These are phyloP conservation scores for Pelagia noctiluca DNA, from an alignment of 30 jellyfish, hydroid and myxozoan species.

Conservation along the genomic window DNA sequence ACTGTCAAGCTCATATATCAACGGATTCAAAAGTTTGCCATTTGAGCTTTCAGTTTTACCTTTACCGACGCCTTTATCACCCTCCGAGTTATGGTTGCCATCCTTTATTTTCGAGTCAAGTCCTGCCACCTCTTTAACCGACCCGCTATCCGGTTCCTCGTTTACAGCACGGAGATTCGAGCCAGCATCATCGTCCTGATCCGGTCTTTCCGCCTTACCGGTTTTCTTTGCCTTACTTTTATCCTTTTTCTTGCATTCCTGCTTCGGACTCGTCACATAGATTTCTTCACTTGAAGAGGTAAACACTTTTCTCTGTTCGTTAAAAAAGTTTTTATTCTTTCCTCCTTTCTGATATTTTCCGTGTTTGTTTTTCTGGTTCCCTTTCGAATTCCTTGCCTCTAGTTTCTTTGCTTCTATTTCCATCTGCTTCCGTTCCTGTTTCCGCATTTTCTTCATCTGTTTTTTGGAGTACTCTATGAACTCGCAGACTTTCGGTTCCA, in stretches of 20 bases:
- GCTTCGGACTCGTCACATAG: too few species aligned
- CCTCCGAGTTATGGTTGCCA: neutral
- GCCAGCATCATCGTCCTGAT: too few species aligned
- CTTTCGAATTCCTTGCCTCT: conserved; percentile 50
- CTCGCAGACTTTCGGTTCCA: conserved; percentile 82
- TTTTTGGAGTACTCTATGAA: conserved; percentile 77
- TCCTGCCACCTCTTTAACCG: neutral
- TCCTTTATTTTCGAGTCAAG: neutral
- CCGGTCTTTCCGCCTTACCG: too few species aligned
- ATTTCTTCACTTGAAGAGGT: neutral
- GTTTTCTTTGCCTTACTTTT: too few species aligned
- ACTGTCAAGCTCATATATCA: conserved; percentile 56
- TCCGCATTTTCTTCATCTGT: conserved; percentile 78
- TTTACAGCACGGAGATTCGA: too few species aligned
- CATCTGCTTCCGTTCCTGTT: conserved; percentile 63
- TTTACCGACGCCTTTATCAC: neutral
- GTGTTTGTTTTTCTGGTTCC: conserved; percentile 9
- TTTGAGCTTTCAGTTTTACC: neutral
- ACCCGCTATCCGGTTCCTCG: neutral
- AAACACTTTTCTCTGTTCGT: conserved; percentile 22
- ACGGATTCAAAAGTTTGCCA: conserved; percentile 32
- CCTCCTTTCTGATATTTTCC: conserved; percentile 41
- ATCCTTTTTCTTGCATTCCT: too few species aligned
- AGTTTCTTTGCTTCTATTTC: conserved; percentile 49
- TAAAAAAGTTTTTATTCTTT: conserved; percentile 42